Evolutionary conservation across 2,113 vertebrate species (phyloP).

Genomic region (mouse (Mus musculus)): DNA sequence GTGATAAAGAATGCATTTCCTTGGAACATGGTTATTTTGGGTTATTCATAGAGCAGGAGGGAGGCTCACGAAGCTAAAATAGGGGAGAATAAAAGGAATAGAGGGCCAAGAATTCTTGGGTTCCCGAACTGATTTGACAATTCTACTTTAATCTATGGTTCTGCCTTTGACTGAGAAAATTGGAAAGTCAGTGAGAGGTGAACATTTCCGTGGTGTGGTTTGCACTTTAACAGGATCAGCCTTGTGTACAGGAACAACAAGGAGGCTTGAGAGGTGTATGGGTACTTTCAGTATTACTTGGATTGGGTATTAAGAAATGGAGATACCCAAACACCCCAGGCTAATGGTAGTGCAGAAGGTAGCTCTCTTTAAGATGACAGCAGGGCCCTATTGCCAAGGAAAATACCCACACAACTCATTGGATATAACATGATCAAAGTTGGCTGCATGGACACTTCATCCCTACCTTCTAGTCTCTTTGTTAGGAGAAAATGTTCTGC

Average conservation of each 20-base stretch:
- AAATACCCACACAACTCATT: neutral
- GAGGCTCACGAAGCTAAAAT: neutral
- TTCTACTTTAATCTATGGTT: neutral
- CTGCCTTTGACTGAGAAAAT: neutral
- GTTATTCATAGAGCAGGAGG: neutral
- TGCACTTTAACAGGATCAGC: neutral
- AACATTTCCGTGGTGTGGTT: neutral
- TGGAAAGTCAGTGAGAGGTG: neutral
- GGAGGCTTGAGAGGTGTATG: neutral
- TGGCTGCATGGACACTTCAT: neutral
- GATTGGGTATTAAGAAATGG: neutral
- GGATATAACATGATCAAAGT: neutral
- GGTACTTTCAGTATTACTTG: neutral
- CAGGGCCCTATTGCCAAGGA: neutral
- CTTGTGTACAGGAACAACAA: neutral
- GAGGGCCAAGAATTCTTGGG: neutral
- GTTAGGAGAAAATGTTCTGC: neutral
- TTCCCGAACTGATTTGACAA: neutral
- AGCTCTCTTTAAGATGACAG: neutral
- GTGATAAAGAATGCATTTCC: neutral
- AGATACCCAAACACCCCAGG: neutral
- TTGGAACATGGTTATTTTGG: too few relatives aligned
- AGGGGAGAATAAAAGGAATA: neutral
- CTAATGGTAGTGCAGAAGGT: neutral
- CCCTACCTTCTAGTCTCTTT: neutral